phyloP scores from a whole-genome alignment of 2,113 vertebrate species.

The Rhea americana region DNA sequence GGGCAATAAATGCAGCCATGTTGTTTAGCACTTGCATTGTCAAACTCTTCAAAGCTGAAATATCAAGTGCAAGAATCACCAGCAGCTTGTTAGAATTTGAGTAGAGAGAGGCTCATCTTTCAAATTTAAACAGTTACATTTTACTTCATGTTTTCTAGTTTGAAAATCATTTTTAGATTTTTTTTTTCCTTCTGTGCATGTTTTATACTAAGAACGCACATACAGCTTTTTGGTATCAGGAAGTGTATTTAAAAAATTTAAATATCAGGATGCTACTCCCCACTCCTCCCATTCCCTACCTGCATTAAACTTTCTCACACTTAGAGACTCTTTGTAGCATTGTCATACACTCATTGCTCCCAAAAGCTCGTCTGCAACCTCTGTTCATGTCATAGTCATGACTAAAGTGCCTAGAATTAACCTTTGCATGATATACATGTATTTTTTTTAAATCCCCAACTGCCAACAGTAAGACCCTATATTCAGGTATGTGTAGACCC shows the following conservation, averaged over 20 bases:
- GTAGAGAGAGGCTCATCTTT: neutral
- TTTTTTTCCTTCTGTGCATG: neutral
- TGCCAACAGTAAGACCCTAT: neutral
- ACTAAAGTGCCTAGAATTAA: neutral
- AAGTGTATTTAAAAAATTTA: neutral
- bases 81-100: neutral
- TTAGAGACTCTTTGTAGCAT: neutral
- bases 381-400: neutral
- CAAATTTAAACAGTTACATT: neutral
- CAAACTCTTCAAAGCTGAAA: constrained; percentile 89
- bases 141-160: neutral
- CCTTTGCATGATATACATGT: neutral
- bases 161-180: neutral
- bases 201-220: neutral
- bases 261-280: fast-evolving
- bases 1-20: constrained; percentile 93
- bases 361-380: neutral
- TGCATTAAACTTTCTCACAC: neutral
- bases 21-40: constrained; percentile 95
- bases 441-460: neutral
- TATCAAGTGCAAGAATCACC: constrained; percentile 33
- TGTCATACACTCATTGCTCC: neutral
- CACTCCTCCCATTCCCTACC: neutral
- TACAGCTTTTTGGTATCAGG: neutral
- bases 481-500: neutral